Percentiles rank a stretch among this genome's conserved stretches.
These are phyloP conservation scores for Pteropus rufus DNA, from an alignment of 2,797 vertebrate genomes.

Conservation along the genomic window DNA sequence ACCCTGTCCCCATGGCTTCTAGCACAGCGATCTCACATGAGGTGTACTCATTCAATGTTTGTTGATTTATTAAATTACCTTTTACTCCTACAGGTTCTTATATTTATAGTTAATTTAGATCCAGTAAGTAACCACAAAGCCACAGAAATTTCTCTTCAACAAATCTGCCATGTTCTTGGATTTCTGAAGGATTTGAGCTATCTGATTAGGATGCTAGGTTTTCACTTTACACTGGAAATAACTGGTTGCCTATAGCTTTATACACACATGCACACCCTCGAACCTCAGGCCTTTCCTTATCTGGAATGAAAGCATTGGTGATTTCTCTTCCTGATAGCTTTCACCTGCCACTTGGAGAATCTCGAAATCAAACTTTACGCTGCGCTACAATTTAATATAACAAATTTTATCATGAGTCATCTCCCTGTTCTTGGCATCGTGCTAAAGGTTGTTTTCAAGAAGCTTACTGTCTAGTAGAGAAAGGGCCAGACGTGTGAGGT, in stretches of 20 bases:
- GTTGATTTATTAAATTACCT: not conserved
- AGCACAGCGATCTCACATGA: not conserved
- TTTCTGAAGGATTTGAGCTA: conserved; percentile 7
- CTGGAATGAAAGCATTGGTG: not conserved
- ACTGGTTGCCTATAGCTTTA: not conserved
- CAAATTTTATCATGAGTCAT: not conserved
- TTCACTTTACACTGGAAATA: not conserved
- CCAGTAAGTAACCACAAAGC: conserved; percentile 16
- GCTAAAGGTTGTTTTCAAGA: not conserved
- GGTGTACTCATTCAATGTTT: not conserved
- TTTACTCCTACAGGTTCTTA: not conserved
- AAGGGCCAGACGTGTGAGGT: not conserved
- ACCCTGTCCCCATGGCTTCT: not conserved
- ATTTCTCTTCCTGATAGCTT: not conserved
- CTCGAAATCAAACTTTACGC: conserved; percentile 18
- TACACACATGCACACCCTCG: not conserved
- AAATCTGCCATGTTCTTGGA: not conserved
- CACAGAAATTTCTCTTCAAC: not conserved
- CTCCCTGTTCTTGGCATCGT: not conserved
- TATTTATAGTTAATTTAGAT: not conserved
- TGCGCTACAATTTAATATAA: not conserved
- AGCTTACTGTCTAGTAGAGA: not conserved
- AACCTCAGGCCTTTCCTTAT: not conserved
- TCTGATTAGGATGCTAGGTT: not conserved
- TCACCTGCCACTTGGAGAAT: conserved; percentile 7